Base-by-base conservation (phyloP, 2,888 invertebrate genomes). In the Acanthacorydalis orientalis region DNA sequence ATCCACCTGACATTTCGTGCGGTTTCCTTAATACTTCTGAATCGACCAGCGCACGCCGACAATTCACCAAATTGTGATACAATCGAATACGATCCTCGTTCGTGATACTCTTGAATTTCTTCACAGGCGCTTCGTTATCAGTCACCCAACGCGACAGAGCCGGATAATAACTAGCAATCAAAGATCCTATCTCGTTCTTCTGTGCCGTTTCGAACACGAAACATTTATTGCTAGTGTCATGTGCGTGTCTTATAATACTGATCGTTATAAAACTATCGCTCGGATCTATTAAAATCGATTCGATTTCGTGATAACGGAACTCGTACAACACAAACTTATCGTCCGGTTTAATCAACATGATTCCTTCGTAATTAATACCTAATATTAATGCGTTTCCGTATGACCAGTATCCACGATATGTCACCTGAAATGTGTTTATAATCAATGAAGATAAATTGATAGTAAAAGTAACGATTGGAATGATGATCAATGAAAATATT, bases 381-480 rank as follows among this genome's bases (percentile, higher is more conserved):
- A 95, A 70, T 4, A 91, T 75, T 31, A 81, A 70, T 53, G 68
- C 69, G 55, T 71, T 74, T 44, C 85, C 90, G 60, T 91, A 92
- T 6, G 87, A 86, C 89, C 92, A 92, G 60, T 91, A 90, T 11
- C 93, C 93, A 54, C 90, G 80, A 64, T 93, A 95, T 1, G 86
- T 85, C 50, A 93, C 93, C 10, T 83, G 82, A 68, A 85, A 90
- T 59, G 84, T 73, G 1, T 12, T 9, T 37, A 12, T 9, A 9
- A n/a, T n/a, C 7, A n/a, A 35, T 4, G n/a, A 35, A 35, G 7
- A 35, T 4, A 4, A 35, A 7, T 12, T 11, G 7, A 35, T 35
- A 3, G 7, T 35, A n/a, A 11, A 35, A 35, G 7, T n/a, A 35
- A 35, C 7, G 7, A n/a, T n/a, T 35, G 11, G 2, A 35, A 35